These are phyloP conservation scores for Bibio marci DNA, from an alignment of 2,888 invertebrate species.

Conservation along the genomic window DNA sequence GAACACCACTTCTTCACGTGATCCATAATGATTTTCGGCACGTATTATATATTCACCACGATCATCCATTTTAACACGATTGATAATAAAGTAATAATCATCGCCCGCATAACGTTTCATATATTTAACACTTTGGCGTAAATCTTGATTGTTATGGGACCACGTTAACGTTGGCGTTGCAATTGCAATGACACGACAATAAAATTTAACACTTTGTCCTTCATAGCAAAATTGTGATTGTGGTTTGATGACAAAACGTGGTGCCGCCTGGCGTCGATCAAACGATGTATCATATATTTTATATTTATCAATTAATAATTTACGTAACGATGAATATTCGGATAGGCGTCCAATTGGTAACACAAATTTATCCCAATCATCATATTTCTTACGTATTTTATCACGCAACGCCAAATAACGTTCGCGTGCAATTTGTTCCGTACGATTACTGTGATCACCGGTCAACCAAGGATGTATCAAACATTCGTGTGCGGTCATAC, in stretches of 20 bases:
- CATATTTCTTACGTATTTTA: slow-evolving; percentile 66
- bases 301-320: slow-evolving; percentile 90
- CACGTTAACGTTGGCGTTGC: slow-evolving; percentile 92
- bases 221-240: slow-evolving; percentile 92
- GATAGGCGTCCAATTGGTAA: slow-evolving; percentile 93
- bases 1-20: slow-evolving; percentile 90
- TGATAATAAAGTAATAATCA: slow-evolving; percentile 95
- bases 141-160: slow-evolving; percentile 83
- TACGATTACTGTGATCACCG: slow-evolving; percentile 63
- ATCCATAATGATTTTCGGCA: slow-evolving; percentile 93
- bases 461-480: slow-evolving; percentile 89
- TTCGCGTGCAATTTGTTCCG: slow-evolving; percentile 62
- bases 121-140: slow-evolving; percentile 94
- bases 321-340: slow-evolving; percentile 92
- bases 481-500: slow-evolving; percentile 97
- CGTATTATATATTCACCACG: slow-evolving; percentile 94
- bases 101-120: slow-evolving; percentile 96
- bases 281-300: slow-evolving; percentile 91
- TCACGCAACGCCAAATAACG: slow-evolving; percentile 79
- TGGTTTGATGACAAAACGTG: slow-evolving; percentile 94
- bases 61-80: slow-evolving; percentile 87
- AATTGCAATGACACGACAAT: slow-evolving; percentile 88
- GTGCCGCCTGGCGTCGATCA: slow-evolving; percentile 94
- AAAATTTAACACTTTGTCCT: slow-evolving; percentile 94
- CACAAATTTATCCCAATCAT: slow-evolving; percentile 64